Percentiles rank a stretch among this genome's conserved stretches.
These are phyloP conservation scores for Ectobius pallidus DNA, from an alignment of 2,888 invertebrate species.

Conservation along the genomic window DNA sequence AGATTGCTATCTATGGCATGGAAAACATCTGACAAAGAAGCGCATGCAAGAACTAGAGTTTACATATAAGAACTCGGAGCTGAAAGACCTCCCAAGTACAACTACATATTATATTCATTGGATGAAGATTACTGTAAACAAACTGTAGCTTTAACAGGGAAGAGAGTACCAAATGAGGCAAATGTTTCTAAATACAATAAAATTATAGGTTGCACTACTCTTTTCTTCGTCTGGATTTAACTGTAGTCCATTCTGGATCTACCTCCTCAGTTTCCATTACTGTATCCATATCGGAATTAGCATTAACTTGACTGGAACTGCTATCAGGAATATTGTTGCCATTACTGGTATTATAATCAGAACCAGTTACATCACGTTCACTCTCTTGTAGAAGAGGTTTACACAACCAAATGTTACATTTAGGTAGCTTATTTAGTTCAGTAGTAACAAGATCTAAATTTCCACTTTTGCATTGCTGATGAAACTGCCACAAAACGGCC, in stretches of 20 bases:
- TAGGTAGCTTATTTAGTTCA: slow-evolving; percentile 28
- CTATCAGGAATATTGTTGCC: neutral
- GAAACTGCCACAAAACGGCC: slow-evolving; percentile 31
- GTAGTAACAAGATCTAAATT: neutral
- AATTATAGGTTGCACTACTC: too few relatives aligned
- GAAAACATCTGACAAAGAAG: too few relatives aligned
- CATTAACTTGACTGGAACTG: neutral
- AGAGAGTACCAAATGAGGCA: too few relatives aligned
- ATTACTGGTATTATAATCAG: too few relatives aligned
- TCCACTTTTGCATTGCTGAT: slow-evolving; percentile 23
- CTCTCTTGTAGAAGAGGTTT: slow-evolving; percentile 51
- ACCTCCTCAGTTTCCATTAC: neutral
- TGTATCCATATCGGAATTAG: neutral
- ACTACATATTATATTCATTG: too few relatives aligned
- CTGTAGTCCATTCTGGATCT: slow-evolving; percentile 10
- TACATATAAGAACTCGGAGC: too few relatives aligned
- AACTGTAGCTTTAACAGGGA: too few relatives aligned
- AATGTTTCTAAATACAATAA: too few relatives aligned
- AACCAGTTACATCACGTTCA: neutral
- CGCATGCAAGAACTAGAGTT: too few relatives aligned
- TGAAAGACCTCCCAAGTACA: too few relatives aligned
- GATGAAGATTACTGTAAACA: too few relatives aligned
- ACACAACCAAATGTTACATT: slow-evolving; percentile 63
- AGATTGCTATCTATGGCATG: too few relatives aligned
- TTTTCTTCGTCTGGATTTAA: slow-evolving; percentile 7